Conservation (phyloP, 2,888 invertebrate species). For the Drosophila colorata region DNA sequence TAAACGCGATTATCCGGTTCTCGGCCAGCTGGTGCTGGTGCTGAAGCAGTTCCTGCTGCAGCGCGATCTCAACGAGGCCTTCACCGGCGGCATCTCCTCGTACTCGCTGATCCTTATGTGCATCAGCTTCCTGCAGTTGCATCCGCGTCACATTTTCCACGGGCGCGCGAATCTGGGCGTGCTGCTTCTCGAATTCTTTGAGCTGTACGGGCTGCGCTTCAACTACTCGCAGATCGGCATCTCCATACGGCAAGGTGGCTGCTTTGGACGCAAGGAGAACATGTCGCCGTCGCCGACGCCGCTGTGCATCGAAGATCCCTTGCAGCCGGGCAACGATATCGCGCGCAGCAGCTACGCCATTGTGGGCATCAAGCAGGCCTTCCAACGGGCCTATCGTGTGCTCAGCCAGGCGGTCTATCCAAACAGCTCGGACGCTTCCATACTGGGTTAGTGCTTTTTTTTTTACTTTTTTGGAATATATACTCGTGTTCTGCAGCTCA, state of each 20-base stretch:
- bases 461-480: no score
- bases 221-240: conserved; percentile 95
- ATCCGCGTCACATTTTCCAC: conserved; percentile 92
- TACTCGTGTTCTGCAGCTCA: no score
- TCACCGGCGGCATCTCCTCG: conserved; percentile 98
- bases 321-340: conserved; percentile 97
- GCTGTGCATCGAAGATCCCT: conserved; percentile 98
- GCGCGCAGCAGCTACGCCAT: conserved; percentile 96
- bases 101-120: conserved; percentile 99
- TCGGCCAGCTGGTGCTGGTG: conserved; percentile 97
- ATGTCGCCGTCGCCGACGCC: conserved; percentile 96
- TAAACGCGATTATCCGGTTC: conserved; percentile 93
- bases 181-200: conserved; percentile 97
- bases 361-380: conserved; percentile 92
- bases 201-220: conserved; percentile 98
- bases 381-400: conserved; percentile 96
- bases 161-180: conserved; percentile 94
- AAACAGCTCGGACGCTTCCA: conserved; percentile 84
- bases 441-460: conserved; percentile 87
- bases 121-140: conserved; percentile 97
- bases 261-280: conserved; percentile 95
- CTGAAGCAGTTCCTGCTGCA: conserved; percentile 99
- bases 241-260: conserved; percentile 95
- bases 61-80: conserved; percentile 99
- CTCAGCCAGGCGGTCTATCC: conserved; percentile 91